These are phyloP conservation scores for Littorina saxatilis DNA, from an alignment of 1,140 invertebrate species.

Conservation along the genomic window DNA sequence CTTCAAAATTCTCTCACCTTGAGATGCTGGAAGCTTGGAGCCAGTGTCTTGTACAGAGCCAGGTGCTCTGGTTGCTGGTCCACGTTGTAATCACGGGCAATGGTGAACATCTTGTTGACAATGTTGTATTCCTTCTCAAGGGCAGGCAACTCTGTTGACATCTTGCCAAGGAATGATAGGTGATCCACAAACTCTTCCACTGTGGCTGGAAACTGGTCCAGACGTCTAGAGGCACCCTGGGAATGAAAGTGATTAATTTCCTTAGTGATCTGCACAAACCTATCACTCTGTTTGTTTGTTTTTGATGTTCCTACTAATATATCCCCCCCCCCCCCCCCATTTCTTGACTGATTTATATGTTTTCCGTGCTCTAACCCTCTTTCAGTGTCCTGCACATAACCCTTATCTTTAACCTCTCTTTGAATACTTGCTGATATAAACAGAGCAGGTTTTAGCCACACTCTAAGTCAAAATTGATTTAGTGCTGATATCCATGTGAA, in stretches of 20 bases:
- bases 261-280: too few relatives aligned
- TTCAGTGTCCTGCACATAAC: too few relatives aligned
- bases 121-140: conserved; percentile 72
- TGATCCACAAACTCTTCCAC: conserved; percentile 76
- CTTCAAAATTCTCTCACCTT: conserved; percentile 62
- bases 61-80: conserved; percentile 70
- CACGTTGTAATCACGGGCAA: conserved; percentile 70
- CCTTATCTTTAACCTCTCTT: too few relatives aligned
- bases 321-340: too few relatives aligned
- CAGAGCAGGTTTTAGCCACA: too few relatives aligned
- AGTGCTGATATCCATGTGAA: too few relatives aligned
- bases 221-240: conserved; percentile 71
- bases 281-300: too few relatives aligned
- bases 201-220: conserved; percentile 68
- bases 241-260: neutral
- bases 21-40: conserved; percentile 73
- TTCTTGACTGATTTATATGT: too few relatives aligned
- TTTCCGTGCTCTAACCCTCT: too few relatives aligned
- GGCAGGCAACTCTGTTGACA: conserved; percentile 71
- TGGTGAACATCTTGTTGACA: conserved; percentile 65
- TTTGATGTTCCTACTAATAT: too few relatives aligned
- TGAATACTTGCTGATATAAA: too few relatives aligned
- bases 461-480: too few relatives aligned
- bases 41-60: conserved; percentile 73
- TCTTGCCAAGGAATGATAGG: conserved; percentile 72